Evolutionary conservation across 2,797 vertebrate species (phyloP), one percentile per base, ranked within the genome.

Genomic region (Aythya fuligula): DNA sequence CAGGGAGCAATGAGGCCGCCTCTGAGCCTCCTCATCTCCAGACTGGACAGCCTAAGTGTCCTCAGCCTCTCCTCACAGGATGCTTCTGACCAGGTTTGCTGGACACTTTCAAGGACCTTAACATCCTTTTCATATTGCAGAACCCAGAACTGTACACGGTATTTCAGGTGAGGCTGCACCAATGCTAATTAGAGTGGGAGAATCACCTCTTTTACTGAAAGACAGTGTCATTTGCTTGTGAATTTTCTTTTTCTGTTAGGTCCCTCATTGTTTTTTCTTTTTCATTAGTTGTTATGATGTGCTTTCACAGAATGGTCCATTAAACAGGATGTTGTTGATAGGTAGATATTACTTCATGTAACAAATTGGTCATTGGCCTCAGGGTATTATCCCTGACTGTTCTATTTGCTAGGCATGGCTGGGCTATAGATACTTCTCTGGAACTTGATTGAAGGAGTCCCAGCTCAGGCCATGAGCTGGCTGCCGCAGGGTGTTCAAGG

Each of bases 381-480:
- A 36, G 83, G 89, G 51, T 70, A 38, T 84, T 84, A 84, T 58
- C 39, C 18, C 45, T 82, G 77, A 79, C 49, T 78, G 18, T 90
- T 92, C 41, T 56, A 60, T 81, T 95, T 95, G 57, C 53, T 71
- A 43, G 87, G 43, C 36, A 58, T 51, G 34, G 51, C 45, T 60
- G 73, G 49, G 41, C 81, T 75, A 32, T 88, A 78, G 87, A 65
- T 78, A 72, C 54, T 65, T 73, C 82, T 93, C 61, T 81, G 85
- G 72, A 95, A 93, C 30, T 89, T 90, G 80, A 95, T 73, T 80
- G 87, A 87, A 90, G 47, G 79, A 85, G n/a, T 92, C 66, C 71
- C 71, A 25, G 76, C 75, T 84, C 87, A 53, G 66, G 36, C 82
- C 60, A 45, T 85, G 70, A 85, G 39, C 69, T 91, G 49, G 51